Percentiles rank a stretch among this genome's conserved stretches.
Conservation (phyloP, 2,113 vertebrate genomes). For the Plectropomus leopardus region DNA sequence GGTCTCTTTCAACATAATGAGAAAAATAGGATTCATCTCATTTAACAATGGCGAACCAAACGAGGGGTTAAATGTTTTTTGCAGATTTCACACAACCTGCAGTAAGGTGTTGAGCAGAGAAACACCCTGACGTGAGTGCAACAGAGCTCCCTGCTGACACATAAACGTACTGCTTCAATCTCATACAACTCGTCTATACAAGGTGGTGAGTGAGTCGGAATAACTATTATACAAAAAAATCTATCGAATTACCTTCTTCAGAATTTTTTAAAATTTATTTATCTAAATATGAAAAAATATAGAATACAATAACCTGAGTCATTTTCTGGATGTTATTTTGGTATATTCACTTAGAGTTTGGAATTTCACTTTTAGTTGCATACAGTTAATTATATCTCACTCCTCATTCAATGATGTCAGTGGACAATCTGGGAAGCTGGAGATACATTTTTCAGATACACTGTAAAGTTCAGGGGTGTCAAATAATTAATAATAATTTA, state of each 20-base stretch:
- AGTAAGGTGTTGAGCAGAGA: background rate
- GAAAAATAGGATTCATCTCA: background rate
- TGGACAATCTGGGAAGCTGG: too few species aligned
- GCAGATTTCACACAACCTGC: background rate
- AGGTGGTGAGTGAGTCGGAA: background rate
- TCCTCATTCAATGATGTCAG: too few species aligned
- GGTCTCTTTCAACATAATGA: background rate
- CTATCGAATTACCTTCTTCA: too few species aligned
- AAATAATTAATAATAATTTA: too few species aligned
- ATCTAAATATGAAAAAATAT: background rate
- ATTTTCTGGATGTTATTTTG: background rate
- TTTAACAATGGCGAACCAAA: background rate
- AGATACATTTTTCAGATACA: too few species aligned
- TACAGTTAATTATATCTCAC: background rate
- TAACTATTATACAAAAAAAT: background rate
- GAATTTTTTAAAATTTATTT: background rate
- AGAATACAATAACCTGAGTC: background rate
- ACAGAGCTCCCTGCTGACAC: slow-evolving; percentile 52
- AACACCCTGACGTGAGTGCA: background rate
- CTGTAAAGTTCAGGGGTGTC: too few species aligned
- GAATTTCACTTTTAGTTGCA: too few species aligned
- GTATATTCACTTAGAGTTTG: background rate
- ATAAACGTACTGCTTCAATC: slow-evolving; percentile 4
- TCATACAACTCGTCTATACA: background rate
- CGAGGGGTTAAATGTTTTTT: background rate